A percentile compares a stretch with the other conserved stretches of the same genome.
Evolutionary conservation across 2,113 vertebrate species (phyloP).

Genomic region (Phalacrocorax carbo): DNA sequence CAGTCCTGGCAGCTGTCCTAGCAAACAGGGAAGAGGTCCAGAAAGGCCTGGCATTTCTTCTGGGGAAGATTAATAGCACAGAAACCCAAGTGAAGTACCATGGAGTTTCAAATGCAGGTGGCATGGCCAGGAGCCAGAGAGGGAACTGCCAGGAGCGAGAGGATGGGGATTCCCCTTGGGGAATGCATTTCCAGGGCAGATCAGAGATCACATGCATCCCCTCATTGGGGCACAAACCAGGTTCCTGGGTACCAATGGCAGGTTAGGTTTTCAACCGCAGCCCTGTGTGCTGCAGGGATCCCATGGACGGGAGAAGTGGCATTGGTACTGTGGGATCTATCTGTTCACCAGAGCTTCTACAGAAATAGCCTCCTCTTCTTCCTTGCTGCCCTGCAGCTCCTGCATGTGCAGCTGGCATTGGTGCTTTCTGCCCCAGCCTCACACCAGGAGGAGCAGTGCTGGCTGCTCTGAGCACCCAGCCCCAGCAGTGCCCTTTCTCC

Average conservation of each 20-base stretch:
- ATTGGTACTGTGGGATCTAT: neutral
- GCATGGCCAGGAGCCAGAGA: constrained; percentile 31
- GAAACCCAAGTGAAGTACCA: neutral
- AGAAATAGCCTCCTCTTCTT: neutral
- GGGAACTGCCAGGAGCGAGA: neutral
- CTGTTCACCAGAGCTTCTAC: neutral
- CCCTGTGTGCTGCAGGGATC: accelerated
- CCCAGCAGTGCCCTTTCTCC: neutral
- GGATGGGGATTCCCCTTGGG: neutral
- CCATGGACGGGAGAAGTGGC: neutral
- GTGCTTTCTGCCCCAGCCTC: neutral
- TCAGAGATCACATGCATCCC: neutral
- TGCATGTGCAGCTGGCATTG: neutral
- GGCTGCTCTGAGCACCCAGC: neutral
- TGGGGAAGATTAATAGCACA: constrained; percentile 44
- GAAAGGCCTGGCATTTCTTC: constrained; percentile 54
- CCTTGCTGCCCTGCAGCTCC: neutral
- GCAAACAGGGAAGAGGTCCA: constrained; percentile 54
- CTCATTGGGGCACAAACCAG: neutral
- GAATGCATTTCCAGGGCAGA: neutral
- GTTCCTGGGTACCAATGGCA: neutral
- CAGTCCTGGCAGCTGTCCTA: constrained; percentile 39
- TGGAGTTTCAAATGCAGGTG: constrained; percentile 14
- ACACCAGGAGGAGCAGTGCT: accelerated
- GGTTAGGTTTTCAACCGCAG: neutral